Evolutionary conservation across 2,797 vertebrate species (phyloP).

Genomic region (Strix occidentalis): DNA sequence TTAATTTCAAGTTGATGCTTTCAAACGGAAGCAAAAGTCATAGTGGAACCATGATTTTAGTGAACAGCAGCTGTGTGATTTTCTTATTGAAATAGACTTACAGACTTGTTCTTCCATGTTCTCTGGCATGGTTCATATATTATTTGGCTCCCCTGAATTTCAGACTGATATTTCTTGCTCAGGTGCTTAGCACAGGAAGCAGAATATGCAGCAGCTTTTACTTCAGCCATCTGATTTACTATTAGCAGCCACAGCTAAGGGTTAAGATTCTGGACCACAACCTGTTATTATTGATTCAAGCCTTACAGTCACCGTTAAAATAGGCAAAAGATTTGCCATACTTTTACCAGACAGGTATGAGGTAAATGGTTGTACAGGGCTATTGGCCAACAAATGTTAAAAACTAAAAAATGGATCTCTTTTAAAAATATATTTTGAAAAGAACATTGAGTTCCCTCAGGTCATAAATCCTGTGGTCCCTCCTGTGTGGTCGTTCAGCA

Average conservation of each 20-base stretch:
- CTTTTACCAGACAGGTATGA: background rate
- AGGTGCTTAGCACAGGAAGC: background rate
- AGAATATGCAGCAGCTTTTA: background rate
- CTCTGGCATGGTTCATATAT: background rate
- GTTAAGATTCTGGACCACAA: background rate
- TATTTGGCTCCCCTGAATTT: slow-evolving; percentile 7
- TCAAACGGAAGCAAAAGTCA: background rate
- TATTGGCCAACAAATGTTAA: background rate
- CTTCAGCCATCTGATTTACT: slow-evolving; percentile 1
- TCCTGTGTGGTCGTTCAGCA: background rate
- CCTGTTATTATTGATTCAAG: background rate
- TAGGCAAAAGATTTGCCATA: background rate
- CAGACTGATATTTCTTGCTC: slow-evolving; percentile 11
- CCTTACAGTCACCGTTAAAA: background rate
- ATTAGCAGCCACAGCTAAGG: background rate
- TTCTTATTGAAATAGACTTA: background rate
- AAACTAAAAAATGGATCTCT: background rate
- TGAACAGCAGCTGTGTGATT: background rate
- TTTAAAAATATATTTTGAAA: background rate
- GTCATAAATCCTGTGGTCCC: background rate
- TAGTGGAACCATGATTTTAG: background rate
- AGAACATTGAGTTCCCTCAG: background rate
- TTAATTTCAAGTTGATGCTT: background rate
- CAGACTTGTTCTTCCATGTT: slow-evolving; percentile 1
- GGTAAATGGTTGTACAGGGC: background rate